Evolutionary conservation across 2,888 invertebrate genomes (phyloP), one percentile per base, ranked within the genome.

Genomic region (Philopedon plagiatum): DNA sequence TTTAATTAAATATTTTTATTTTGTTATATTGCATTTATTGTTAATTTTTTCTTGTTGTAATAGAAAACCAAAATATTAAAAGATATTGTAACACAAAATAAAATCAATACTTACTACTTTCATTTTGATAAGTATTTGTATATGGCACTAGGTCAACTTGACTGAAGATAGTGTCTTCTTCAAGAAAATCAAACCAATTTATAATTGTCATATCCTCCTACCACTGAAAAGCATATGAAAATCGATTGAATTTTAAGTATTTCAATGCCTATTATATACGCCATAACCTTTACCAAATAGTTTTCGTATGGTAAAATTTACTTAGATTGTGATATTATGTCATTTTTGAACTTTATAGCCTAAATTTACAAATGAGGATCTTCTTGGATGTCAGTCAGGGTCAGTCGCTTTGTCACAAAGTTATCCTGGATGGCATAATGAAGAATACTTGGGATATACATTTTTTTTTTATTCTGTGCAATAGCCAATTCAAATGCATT

Each of bases 31-130:
- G n/a, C n/a, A n/a, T n/a, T n/a, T n/a, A n/a, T n/a, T n/a, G n/a
- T n/a, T n/a, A n/a, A n/a, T n/a, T n/a, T n/a, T n/a, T n/a, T n/a
- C n/a, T n/a, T n/a, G n/a, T n/a, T n/a, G n/a, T n/a, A n/a, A n/a
- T n/a, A n/a, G n/a, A n/a, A n/a, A n/a, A n/a, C n/a, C n/a, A n/a
- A n/a, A n/a, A n/a, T n/a, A n/a, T n/a, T n/a, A n/a, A n/a, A n/a
- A n/a, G n/a, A n/a, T n/a, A n/a, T n/a, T n/a, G n/a, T n/a, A n/a
- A n/a, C n/a, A n/a, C n/a, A n/a, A n/a, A n/a, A n/a, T n/a, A 46
- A 29, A 54, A 18, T 49, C 1, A 54, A 15, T 4, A 54, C 51
- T 54, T 54, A 54, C 51, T 54, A 54, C 51, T 54, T 54, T 54
- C 51, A 54, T 54, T 13, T 0, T 54, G 51, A 54, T 29, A 15